Conservation (phyloP, 2,797 vertebrate species). For the Nannoperca obscura region DNA sequence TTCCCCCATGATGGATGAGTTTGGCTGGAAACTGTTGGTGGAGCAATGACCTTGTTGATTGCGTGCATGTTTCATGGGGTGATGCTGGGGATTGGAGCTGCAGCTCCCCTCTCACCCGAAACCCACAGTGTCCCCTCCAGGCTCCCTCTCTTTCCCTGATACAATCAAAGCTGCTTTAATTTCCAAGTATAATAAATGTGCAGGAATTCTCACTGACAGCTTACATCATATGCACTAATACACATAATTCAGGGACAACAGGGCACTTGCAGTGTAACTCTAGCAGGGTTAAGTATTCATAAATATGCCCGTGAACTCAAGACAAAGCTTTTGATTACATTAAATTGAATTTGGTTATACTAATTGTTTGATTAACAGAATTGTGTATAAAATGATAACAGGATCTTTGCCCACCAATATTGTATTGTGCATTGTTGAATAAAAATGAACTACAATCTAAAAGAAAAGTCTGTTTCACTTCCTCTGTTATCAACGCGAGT, state of each 20-base stretch:
- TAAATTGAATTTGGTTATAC: neutral
- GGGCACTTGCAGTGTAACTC: neutral
- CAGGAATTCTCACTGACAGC: neutral
- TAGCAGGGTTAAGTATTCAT: neutral
- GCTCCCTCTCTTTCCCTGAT: slow-evolving; percentile 24
- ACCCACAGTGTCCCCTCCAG: slow-evolving; percentile 36
- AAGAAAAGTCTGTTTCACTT: slow-evolving; percentile 15
- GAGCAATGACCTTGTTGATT: slow-evolving; percentile 82
- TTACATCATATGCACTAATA: neutral
- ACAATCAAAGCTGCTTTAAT: slow-evolving; percentile 31
- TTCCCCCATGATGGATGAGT: slow-evolving; percentile 82
- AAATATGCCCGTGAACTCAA: neutral
- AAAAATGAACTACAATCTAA: neutral
- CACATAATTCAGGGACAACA: neutral
- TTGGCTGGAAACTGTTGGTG: slow-evolving; percentile 72
- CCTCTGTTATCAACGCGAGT: slow-evolving; percentile 35
- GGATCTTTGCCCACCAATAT: neutral
- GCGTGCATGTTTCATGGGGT: slow-evolving; percentile 84
- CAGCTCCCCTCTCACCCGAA: slow-evolving; percentile 41
- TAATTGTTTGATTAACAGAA: neutral
- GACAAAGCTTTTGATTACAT: neutral
- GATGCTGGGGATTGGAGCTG: slow-evolving; percentile 61
- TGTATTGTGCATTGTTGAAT: neutral
- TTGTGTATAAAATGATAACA: neutral
- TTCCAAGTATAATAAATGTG: slow-evolving; percentile 28